Conservation (phyloP, 2,888 invertebrate species). For the Neria commutata region DNA sequence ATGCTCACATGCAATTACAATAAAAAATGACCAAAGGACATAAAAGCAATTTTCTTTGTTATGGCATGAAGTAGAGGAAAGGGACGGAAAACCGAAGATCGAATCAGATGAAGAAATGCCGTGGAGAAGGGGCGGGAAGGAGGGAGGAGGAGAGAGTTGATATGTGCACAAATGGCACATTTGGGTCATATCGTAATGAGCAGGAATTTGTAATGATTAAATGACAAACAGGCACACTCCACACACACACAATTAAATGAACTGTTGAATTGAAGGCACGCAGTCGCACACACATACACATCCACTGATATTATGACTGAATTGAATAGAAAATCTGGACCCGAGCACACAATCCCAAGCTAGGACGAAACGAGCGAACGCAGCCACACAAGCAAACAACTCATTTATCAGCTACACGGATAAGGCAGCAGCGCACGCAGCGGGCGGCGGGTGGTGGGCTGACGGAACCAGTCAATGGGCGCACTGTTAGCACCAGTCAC, state of each 20-base stretch:
- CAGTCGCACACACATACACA: background rate
- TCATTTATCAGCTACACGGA: constrained; percentile 1
- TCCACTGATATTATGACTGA: background rate
- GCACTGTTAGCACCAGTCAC: background rate
- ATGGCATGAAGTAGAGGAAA: no score
- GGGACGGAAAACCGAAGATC: no score
- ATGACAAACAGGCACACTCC: constrained; percentile 3
- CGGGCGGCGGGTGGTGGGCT: no score
- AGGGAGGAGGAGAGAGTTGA: background rate
- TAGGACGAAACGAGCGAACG: background rate
- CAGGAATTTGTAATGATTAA: constrained; percentile 8
- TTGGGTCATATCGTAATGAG: constrained; percentile 15
- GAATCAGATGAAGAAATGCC: no score
- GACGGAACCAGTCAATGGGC: background rate
- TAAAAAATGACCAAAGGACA: constrained; percentile 13
- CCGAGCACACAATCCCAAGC: background rate
- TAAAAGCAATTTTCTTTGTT: no score
- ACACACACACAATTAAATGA: constrained; percentile 11
- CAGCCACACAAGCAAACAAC: background rate
- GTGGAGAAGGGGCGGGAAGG: no score
- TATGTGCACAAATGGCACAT: constrained; percentile 1
- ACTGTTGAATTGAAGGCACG: constrained; percentile 13
- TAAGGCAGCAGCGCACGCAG: background rate
- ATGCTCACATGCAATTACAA: constrained; percentile 1
- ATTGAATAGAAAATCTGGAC: constrained; percentile 1